phyloP scores from a whole-genome alignment of 2,888 invertebrate genomes.

The Drosophila austrosaltans region DNA sequence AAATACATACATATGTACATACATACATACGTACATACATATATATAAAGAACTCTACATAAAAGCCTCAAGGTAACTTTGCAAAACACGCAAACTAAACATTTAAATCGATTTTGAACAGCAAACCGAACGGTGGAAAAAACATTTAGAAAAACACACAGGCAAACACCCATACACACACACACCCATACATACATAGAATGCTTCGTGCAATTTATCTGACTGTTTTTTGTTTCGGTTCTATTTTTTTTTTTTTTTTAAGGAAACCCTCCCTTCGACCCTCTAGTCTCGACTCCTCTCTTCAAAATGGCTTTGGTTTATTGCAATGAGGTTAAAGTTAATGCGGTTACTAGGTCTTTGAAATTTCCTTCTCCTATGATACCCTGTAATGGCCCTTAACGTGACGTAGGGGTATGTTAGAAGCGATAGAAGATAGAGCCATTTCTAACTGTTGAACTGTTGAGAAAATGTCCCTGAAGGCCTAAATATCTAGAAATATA shows the following conservation, averaged over 20 bases:
- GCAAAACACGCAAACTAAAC: conserved; percentile 68
- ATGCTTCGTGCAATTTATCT: conserved; percentile 44
- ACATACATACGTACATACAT: conserved; percentile 22
- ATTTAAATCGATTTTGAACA: conserved; percentile 67
- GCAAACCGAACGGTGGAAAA: conserved; percentile 42
- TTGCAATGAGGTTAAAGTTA: conserved; percentile 41
- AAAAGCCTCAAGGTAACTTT: conserved; percentile 65
- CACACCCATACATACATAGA: background rate
- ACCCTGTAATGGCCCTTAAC: background rate
- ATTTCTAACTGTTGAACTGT: too few species aligned
- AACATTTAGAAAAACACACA: conserved; percentile 22
- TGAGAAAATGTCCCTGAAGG: too few species aligned
- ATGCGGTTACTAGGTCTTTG: conserved; percentile 34
- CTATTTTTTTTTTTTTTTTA: conserved; percentile 2
- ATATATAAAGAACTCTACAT: conserved; percentile 31
- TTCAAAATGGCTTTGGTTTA: conserved; percentile 27
- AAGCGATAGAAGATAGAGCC: background rate
- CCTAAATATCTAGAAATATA: too few species aligned
- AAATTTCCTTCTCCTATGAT: conserved; percentile 24
- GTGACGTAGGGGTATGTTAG: background rate
- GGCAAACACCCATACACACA: conserved; percentile 27
- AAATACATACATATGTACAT: conserved; percentile 21
- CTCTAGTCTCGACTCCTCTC: conserved; percentile 2
- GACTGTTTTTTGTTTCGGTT: conserved; percentile 31
- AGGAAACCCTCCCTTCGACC: background rate